These are phyloP conservation scores for Cyrtodaria siliqua DNA, from an alignment of 2,888 invertebrate species.

Conservation along the genomic window DNA sequence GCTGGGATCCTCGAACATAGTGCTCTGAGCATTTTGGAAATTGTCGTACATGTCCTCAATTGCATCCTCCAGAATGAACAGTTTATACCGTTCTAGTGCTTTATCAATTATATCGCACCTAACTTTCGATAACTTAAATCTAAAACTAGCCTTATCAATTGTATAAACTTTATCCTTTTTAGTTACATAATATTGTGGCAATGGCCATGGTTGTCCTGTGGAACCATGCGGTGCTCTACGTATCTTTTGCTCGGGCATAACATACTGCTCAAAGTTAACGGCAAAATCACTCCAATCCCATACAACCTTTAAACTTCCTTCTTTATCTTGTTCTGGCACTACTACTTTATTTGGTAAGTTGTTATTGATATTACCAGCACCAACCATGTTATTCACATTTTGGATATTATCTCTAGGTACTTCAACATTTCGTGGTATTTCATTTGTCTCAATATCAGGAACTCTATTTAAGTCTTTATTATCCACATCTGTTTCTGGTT, in stretches of 20 bases:
- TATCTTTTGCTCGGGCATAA: constrained; percentile 81
- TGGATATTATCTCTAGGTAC: too few species aligned
- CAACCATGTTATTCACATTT: not conserved
- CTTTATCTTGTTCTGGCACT: constrained; percentile 42
- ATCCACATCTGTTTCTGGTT: not conserved
- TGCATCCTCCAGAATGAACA: constrained; percentile 85
- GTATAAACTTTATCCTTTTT: constrained; percentile 78
- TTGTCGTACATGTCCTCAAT: constrained; percentile 81
- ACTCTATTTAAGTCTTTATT: not conserved
- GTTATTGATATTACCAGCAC: not conserved
- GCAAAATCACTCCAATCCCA: constrained; percentile 83
- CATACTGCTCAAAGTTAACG: constrained; percentile 78
- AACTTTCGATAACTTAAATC: constrained; percentile 84
- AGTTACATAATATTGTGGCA: constrained; percentile 87
- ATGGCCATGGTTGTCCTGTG: constrained; percentile 90
- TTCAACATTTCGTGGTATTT: too few species aligned
- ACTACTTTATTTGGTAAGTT: not conserved
- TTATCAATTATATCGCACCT: constrained; percentile 88
- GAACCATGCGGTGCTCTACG: constrained; percentile 79
- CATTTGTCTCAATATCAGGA: too few species aligned
- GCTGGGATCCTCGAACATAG: constrained; percentile 69
- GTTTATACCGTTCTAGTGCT: constrained; percentile 88
- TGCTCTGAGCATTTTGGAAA: constrained; percentile 78
- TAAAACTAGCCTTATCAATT: constrained; percentile 70
- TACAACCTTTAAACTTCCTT: constrained; percentile 68